phyloP scores from a whole-genome alignment of 2,113 vertebrate species.

The Coracopsis vasa region DNA sequence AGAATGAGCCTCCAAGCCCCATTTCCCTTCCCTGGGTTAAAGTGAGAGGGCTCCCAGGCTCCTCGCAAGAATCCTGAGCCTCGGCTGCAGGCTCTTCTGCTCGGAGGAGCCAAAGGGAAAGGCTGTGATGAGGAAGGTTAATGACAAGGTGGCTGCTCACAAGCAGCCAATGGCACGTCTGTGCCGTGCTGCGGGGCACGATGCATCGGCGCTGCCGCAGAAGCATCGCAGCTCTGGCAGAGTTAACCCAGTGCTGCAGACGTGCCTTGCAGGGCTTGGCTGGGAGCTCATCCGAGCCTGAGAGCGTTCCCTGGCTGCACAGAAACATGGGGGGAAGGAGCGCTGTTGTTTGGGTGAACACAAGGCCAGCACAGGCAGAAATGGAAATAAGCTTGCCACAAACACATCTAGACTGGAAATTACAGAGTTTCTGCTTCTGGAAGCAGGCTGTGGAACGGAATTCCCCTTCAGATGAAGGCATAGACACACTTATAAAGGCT shows the following conservation, averaged over 20 bases:
- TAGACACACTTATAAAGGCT: background rate
- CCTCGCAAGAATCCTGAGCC: background rate
- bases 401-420: background rate
- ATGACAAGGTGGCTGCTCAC: background rate
- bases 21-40: background rate
- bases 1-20: conserved; percentile 37
- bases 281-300: background rate
- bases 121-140: background rate
- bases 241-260: background rate
- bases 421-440: background rate
- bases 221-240: background rate
- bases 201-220: background rate
- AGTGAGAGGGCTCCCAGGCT: background rate
- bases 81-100: background rate
- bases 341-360: background rate
- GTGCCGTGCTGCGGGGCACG: background rate
- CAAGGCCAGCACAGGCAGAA: background rate
- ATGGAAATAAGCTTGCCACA: background rate
- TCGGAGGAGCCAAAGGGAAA: background rate
- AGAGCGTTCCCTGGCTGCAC: background rate
- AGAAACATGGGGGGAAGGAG: background rate
- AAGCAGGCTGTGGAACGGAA: background rate
- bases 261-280: background rate
- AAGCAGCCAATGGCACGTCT: fast-evolving
- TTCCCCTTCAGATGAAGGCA: background rate